These are phyloP conservation scores for Cheilinus undulatus DNA, from an alignment of 2,113 vertebrate genomes.

Conservation along the genomic window DNA sequence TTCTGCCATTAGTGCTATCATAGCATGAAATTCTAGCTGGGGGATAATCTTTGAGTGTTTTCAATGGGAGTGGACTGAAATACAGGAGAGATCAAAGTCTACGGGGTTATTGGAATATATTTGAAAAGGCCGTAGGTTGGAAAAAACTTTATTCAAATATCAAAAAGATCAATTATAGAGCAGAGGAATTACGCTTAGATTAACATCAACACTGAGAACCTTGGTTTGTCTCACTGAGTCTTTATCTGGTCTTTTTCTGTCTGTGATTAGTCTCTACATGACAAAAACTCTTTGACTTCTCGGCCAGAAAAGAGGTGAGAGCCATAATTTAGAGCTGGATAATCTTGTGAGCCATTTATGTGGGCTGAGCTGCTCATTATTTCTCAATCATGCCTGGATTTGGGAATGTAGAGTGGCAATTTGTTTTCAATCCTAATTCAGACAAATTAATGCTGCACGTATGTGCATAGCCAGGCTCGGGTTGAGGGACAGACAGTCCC, in stretches of 20 bases:
- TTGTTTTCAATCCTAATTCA: conserved; percentile 65
- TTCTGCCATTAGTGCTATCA: conserved; percentile 66
- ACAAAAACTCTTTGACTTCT: conserved; percentile 36
- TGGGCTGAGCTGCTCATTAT: conserved; percentile 70
- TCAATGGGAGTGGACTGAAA: conserved; percentile 8
- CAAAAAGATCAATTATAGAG: not conserved
- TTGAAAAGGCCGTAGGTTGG: not conserved
- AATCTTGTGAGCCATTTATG: conserved; percentile 68
- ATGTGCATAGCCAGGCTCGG: conserved; percentile 45
- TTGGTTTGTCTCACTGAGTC: not conserved
- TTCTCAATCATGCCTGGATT: conserved; percentile 71
- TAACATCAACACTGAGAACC: not conserved
- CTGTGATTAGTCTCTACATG: conserved; percentile 20
- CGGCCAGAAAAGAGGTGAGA: conserved; percentile 46
- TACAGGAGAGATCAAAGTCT: conserved; percentile 35
- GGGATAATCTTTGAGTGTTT: conserved; percentile 62
- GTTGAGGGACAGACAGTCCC: conserved; percentile 36
- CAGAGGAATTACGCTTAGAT: not conserved
- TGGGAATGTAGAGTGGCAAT: conserved; percentile 73
- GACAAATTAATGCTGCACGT: conserved; percentile 60
- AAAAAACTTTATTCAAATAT: not conserved
- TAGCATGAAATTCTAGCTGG: conserved; percentile 55
- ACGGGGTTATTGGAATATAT: not conserved
- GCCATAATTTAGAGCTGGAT: conserved; percentile 54
- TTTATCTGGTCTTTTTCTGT: conserved; percentile 6